Evolutionary conservation across 2,888 invertebrate species (phyloP), one percentile per base, ranked within the genome.

Genomic region (Tanytarsus gracilentus): DNA sequence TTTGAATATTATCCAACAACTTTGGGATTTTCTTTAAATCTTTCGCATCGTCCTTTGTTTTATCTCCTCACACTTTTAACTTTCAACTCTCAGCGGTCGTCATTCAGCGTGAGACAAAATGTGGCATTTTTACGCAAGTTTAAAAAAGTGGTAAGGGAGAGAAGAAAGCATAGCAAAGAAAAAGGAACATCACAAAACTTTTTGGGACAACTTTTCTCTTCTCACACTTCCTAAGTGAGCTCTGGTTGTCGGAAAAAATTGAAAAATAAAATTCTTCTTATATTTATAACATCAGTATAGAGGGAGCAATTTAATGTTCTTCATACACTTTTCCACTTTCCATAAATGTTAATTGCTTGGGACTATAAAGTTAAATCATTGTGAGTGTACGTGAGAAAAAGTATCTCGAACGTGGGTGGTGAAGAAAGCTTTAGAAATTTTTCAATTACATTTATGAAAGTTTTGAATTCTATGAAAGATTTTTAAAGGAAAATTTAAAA

Each of bases 281-380:
- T n/a, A n/a, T 56, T 56, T 56, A 56, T 56, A 56, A 56, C 55
- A 56, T 56, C 55, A 40, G 39, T 56, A 56, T n/a, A n/a, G n/a
- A n/a, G n/a, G n/a, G 9, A 36, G 33, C 27, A 25, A 56, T 56
- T 56, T 56, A 40, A 48, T 59, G 58, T 27, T 14, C 18, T 51
- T 51, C 7, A 49, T 49, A 49, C 16, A 14, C 9, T 26, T 26
- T 49, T 26, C 26, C 27, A 25, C 26, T 30, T 44, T 59, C 58
- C 58, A 59, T 59, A 59, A 60, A 60, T 26, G 48, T 60, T 60
- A 60, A 60, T 60, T 60, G 60, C 60, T 55, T 36, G 16, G 30
- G 29, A 60, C 60, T 44, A 60, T 60, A 49, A 60, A 60, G 40
- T 60, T 60, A 60, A 60, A 60, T 60, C 36, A 26, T 60, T 50